phyloP scores from a whole-genome alignment of 2,113 vertebrate genomes.

The Hippolais icterina region DNA sequence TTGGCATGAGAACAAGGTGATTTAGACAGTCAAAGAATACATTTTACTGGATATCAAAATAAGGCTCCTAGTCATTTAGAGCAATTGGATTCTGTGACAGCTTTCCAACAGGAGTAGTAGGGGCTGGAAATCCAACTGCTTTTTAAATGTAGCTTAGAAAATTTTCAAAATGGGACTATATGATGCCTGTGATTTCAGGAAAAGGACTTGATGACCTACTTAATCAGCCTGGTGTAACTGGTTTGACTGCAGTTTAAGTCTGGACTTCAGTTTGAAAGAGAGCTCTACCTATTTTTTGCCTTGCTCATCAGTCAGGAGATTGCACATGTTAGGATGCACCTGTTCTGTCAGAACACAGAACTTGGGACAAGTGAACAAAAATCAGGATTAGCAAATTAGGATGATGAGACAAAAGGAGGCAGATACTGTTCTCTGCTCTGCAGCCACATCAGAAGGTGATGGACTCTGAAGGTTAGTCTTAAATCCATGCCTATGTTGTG shows the following conservation, averaged over 20 bases:
- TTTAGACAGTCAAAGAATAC: not conserved
- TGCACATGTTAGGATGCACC: not conserved
- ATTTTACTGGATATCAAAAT: slow-evolving; percentile 13
- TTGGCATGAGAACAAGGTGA: slow-evolving; percentile 9
- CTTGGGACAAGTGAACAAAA: not conserved
- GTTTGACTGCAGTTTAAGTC: not conserved
- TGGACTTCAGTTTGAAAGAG: not conserved
- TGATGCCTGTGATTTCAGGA: not conserved
- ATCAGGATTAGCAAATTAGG: not conserved
- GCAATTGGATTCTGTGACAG: not conserved
- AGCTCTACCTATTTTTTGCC: not conserved
- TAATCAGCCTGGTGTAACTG: not conserved
- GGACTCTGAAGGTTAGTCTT: not conserved
- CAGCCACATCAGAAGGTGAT: not conserved
- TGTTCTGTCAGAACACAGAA: not conserved
- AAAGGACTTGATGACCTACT: not conserved
- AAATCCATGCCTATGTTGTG: not conserved
- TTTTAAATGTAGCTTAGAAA: not conserved
- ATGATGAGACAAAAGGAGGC: not conserved
- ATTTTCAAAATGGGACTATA: not conserved
- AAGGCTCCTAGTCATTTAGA: not conserved
- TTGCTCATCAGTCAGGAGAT: not conserved
- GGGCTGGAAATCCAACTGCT: not conserved
- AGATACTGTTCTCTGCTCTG: not conserved
- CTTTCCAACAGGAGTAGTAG: not conserved